phyloP scores from a whole-genome alignment of 2,888 invertebrate genomes.

The Boloria euphrosyne region DNA sequence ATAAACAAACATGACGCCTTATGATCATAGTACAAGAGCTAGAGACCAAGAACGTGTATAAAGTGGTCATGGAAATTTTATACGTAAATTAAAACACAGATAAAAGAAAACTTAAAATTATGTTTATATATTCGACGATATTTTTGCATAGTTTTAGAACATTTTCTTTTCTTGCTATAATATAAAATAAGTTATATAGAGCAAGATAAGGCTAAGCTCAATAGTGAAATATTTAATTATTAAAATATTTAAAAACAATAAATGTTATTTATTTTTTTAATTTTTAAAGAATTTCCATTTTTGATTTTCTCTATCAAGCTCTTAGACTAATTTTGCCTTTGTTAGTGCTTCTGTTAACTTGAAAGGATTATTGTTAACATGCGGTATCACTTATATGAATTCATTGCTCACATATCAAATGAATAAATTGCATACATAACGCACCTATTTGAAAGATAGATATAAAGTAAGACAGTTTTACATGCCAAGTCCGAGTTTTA shows the following conservation, averaged over 20 bases:
- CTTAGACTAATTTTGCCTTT: constrained; percentile 43
- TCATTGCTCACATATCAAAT: not conserved
- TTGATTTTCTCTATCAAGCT: constrained; percentile 28
- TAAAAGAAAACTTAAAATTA: not conserved
- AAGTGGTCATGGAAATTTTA: constrained; percentile 37
- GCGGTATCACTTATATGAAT: constrained; percentile 38
- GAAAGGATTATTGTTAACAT: constrained; percentile 58
- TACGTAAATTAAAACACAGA: constrained; percentile 36
- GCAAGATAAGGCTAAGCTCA: too few relatives aligned
- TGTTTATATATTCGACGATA: too few relatives aligned
- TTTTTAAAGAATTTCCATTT: not conserved
- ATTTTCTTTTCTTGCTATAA: too few relatives aligned
- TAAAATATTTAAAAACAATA: not conserved
- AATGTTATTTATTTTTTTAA: too few relatives aligned
- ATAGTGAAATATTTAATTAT: not conserved
- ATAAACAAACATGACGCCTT: constrained; percentile 69
- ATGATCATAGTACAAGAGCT: constrained; percentile 39
- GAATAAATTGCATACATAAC: not conserved
- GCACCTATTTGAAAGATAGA: not conserved
- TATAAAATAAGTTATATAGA: too few relatives aligned
- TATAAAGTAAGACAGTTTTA: not conserved
- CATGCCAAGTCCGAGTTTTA: too few relatives aligned
- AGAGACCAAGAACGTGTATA: constrained; percentile 33
- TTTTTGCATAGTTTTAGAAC: too few relatives aligned
- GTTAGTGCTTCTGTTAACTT: constrained; percentile 55